Evolutionary conservation across 2,797 vertebrate species (phyloP), one percentile per base, ranked within the genome.

Genomic region (Buphagus erythrorhynchus): DNA sequence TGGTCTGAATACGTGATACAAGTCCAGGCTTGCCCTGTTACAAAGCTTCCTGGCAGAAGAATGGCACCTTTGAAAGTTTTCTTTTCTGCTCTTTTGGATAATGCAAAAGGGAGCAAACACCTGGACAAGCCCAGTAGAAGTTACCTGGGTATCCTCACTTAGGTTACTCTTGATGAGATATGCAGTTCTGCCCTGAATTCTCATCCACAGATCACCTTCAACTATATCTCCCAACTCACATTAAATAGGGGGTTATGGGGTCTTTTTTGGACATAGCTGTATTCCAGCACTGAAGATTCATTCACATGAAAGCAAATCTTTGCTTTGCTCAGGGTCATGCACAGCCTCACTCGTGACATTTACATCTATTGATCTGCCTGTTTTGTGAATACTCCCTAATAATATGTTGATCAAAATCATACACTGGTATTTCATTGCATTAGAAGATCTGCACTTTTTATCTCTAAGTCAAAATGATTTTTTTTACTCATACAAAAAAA

Each of bases 281-380:
- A 29, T 63, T 76, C 48, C 55, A 73, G 24, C 25, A 19, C 28
- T 67, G 83, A 90, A 77, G 10, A 83, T 77, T 81, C 52, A 84
- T 40, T 72, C 38, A 42, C 66, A 46, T 28, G 58, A 92, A 84
- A 63, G 9, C 48, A 86, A 67, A 93, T 15, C 25, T 88, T 83
- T 54, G 49, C 55, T 95, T 88, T 83, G 65, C 69, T 86, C 45
- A 59, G 25, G 25, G 57, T 74, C 31, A 74, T 25, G 40, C 86
- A 35, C 65, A 77, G 45, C 48, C 67, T 90, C 52, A 52, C 36
- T 74, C 63, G 33, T 77, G 68, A 86, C 48, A 93, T 80, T 92
- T 77, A n/a, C 26, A 81, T 48, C 69, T 78, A 91, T 61, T 54
- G 77, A 92, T 93, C 71, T 67, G 16, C 10, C 24, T 55, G 15